Conservation (phyloP, 2,888 invertebrate genomes). For the Acleris sparsana region DNA sequence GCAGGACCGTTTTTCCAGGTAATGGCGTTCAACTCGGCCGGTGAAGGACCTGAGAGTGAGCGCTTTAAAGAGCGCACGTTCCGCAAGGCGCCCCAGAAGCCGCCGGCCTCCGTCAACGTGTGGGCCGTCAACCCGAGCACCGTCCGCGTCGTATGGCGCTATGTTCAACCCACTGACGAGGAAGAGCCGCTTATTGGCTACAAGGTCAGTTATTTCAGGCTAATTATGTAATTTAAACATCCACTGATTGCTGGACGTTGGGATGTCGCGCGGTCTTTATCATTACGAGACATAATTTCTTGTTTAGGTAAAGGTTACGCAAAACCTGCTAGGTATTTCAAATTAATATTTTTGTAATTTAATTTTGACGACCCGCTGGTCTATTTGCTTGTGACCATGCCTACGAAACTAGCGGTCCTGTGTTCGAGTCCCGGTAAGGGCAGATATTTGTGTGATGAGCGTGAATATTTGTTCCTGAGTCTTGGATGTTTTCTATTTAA, state of each 20-base stretch:
- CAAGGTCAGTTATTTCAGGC: slow-evolving; percentile 83
- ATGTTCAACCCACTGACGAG: slow-evolving; percentile 93
- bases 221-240: background rate
- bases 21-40: slow-evolving; percentile 98
- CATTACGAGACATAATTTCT: too few relatives aligned
- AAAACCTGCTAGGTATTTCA: too few relatives aligned
- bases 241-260: too few relatives aligned
- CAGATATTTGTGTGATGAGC: too few relatives aligned
- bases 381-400: too few relatives aligned
- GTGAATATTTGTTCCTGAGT: too few relatives aligned
- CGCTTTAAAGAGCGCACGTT: slow-evolving; percentile 93
- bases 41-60: slow-evolving; percentile 98
- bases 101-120: slow-evolving; percentile 95
- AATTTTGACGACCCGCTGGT: too few relatives aligned
- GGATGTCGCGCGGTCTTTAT: background rate
- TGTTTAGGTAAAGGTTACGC: too few relatives aligned
- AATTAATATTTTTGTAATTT: too few relatives aligned
- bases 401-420: too few relatives aligned
- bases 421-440: too few relatives aligned
- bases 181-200: slow-evolving; percentile 98
- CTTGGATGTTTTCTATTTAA: too few relatives aligned
- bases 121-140: slow-evolving; percentile 93
- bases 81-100: slow-evolving; percentile 96
- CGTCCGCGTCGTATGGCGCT: slow-evolving; percentile 95
- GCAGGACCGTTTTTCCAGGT: slow-evolving; percentile 62